Evolutionary conservation across 2,797 vertebrate species (phyloP).

Genomic region (Carcharodon carcharias): DNA sequence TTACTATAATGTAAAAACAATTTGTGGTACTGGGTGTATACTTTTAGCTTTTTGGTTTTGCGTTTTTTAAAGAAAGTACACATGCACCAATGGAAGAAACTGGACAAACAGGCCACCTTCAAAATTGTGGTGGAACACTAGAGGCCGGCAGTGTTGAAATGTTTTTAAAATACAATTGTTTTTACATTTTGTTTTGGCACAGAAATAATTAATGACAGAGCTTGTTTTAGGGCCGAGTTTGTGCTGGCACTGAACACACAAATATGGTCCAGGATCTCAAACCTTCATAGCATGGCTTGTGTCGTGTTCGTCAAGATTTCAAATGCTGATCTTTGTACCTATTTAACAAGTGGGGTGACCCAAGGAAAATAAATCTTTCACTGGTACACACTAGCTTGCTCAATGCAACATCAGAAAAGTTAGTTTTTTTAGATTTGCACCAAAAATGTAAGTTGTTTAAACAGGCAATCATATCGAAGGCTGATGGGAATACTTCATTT

Average conservation of each 20-base stretch:
- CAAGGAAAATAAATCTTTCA: not conserved
- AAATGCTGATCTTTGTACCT: not conserved
- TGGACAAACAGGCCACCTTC: not conserved
- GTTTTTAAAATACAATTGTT: not conserved
- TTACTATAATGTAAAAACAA: not conserved
- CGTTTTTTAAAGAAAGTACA: not conserved
- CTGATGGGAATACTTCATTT: not conserved
- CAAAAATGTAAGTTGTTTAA: not conserved
- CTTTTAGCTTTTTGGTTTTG: not conserved
- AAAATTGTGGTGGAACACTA: not conserved
- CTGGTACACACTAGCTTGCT: not conserved
- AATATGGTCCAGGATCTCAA: not conserved
- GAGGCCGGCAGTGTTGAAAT: not conserved
- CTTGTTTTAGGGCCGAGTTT: not conserved
- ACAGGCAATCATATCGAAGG: not conserved
- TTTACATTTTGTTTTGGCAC: not conserved
- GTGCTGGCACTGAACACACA: not conserved
- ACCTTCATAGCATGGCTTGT: not conserved
- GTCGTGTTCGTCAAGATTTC: not conserved
- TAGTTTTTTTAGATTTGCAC: not conserved
- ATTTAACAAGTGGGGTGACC: not conserved
- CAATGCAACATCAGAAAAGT: not conserved
- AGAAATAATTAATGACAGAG: conserved; percentile 19
- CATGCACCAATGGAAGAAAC: not conserved
- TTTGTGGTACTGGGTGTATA: not conserved